Conservation (phyloP, 2,113 vertebrate genomes). For the Campylorhamphus procurvoides region DNA sequence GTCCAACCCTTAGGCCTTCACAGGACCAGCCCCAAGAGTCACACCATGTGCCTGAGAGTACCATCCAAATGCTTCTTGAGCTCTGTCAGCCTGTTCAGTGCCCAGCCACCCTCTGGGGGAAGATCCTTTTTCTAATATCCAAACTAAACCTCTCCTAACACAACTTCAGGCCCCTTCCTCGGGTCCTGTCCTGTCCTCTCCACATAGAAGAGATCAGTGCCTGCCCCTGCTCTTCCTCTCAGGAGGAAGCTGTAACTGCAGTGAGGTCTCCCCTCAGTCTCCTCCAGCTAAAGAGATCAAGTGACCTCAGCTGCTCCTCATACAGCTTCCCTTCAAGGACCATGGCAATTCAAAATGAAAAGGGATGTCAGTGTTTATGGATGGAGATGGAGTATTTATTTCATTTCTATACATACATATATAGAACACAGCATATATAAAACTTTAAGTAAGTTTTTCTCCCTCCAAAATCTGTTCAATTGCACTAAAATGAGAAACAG, state of each 20-base stretch:
- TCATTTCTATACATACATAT: neutral
- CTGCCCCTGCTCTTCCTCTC: neutral
- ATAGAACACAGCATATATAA: constrained; percentile 1
- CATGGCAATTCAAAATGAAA: neutral
- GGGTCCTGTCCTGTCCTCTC: neutral
- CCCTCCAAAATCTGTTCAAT: constrained; percentile 16
- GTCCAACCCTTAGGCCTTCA: neutral
- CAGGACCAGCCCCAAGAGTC: neutral
- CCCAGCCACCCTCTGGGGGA: neutral
- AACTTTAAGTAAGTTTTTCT: constrained; percentile 19
- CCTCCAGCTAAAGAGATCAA: neutral
- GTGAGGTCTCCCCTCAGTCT: neutral
- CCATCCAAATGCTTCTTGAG: neutral
- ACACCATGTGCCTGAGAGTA: neutral
- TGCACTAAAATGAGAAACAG: constrained; percentile 52
- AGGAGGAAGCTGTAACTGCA: neutral
- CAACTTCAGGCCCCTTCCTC: neutral
- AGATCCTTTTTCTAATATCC: neutral
- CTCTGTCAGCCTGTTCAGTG: neutral
- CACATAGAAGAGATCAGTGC: neutral
- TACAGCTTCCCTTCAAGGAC: neutral
- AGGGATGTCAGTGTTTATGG: neutral
- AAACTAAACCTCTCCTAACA: neutral
- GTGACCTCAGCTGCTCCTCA: neutral
- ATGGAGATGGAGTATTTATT: neutral